Evolutionary conservation across 2,888 invertebrate genomes (phyloP), one percentile per base, ranked within the genome.

Genomic region (Aporophyla lueneburgensis): DNA sequence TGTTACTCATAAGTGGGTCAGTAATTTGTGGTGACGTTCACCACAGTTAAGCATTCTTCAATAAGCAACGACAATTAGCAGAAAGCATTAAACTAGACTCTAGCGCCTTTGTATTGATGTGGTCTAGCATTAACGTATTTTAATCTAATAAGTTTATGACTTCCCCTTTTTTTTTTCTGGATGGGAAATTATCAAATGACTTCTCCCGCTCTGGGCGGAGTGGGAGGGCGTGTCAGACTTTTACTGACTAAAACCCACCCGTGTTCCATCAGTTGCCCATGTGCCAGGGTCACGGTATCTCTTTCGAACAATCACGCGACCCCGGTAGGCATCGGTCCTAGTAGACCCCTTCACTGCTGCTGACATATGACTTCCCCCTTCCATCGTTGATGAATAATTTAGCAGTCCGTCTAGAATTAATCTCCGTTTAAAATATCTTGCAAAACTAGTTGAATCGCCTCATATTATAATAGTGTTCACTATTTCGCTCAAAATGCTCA

Each of bases 41-140:
- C 27, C 27, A 59, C 24, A 21, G 43, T 51, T 27, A n/a, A 78
- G 7, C 19, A 56, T 56, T 77, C 49, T 40, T 49, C 40, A 58
- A 14, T 77, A 6, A 40, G 12, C 14, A 53, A 10, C 9, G 14
- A 78, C 51, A 3, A 43, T 68, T 49, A 58, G 21, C 19, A 46
- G 40, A 67, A 67, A 58, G 12, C n/a, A 27, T 27, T 43, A 9
- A 46, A 16, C 33, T 9, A 27, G 6, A 65, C 33, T 54, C 4
- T 3, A 19, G 16, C 19, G 46, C 14, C 7, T 46, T 33, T 27
- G 5, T 21, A 2, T 54, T 40, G n/a, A 19, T 66, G 5, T 66
- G 16, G 63, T 14, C 12, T 24, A 53, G 0, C 49, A 33, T 56
- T n/a, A 58, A 33, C 6, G 33, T 33, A 6, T 19, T 33, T n/a